These are phyloP conservation scores for Onychomys arenicola DNA, from an alignment of 2,797 vertebrate species.

Conservation along the genomic window DNA sequence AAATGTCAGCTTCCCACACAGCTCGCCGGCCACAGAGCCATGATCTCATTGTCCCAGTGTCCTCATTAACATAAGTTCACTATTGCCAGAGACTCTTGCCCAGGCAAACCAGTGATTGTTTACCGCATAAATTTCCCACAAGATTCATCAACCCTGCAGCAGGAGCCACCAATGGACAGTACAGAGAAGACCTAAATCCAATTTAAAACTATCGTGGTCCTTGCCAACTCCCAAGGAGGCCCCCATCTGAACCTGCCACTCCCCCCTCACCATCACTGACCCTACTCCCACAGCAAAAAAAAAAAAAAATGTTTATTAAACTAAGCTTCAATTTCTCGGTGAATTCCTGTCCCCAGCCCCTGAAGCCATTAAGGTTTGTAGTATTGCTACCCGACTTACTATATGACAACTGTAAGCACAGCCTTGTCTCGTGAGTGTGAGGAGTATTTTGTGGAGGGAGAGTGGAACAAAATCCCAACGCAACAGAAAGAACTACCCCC, in stretches of 20 bases:
- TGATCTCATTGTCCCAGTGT: not conserved
- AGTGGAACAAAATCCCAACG: not conserved
- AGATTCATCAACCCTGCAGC: not conserved
- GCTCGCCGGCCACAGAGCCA: not conserved
- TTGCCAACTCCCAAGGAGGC: not conserved
- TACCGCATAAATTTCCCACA: not conserved
- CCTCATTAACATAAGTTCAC: not conserved
- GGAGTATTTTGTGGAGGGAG: not conserved
- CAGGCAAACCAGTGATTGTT: not conserved
- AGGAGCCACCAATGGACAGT: not conserved
- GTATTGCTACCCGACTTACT: too few species aligned
- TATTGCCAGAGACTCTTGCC: not conserved
- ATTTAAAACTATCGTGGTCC: not conserved
- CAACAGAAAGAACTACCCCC: not conserved
- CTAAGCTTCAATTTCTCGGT: not conserved
- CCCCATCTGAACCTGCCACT: not conserved
- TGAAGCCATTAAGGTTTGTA: not conserved
- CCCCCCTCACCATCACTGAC: too few species aligned
- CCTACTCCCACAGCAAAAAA: not conserved
- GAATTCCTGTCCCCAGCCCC: not conserved
- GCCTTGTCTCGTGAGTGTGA: not conserved
- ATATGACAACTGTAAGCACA: rapidly evolving
- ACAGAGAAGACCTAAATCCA: constrained; percentile 19
- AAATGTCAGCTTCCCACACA: not conserved
- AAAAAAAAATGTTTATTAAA: not conserved